These are phyloP conservation scores for Solenopsis fugax DNA, from an alignment of 1,140 invertebrate genomes.

Conservation along the genomic window DNA sequence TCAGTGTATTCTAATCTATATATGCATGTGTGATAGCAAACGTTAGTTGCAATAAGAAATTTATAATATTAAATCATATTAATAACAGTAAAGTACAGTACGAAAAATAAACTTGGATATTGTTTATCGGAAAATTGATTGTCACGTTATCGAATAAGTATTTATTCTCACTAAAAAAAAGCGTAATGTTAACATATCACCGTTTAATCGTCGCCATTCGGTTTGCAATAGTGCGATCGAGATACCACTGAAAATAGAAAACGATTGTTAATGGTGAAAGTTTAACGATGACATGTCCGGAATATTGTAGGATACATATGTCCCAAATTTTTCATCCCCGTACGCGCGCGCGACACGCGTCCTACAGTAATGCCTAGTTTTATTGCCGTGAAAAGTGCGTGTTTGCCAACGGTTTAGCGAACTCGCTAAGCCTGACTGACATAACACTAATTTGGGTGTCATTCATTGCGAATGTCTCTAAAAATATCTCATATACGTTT, in stretches of 20 bases:
- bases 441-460: slow-evolving; percentile 16
- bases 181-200: background rate
- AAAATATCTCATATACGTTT: background rate
- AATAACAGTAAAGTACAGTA: background rate
- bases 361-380: slow-evolving; percentile 47
- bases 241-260: slow-evolving; percentile 32
- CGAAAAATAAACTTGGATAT: background rate
- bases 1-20: background rate
- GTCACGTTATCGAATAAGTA: background rate
- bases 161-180: background rate
- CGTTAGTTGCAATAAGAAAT: background rate
- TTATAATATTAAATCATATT: background rate
- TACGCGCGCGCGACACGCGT: slow-evolving; percentile 10
- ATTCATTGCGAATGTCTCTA: background rate
- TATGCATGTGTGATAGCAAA: background rate
- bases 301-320: slow-evolving; percentile 33
- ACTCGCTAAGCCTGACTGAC: slow-evolving; percentile 32
- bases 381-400: slow-evolving; percentile 43
- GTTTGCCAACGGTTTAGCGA: slow-evolving; percentile 30
- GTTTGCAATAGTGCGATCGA: slow-evolving; percentile 17
- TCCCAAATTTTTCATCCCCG: slow-evolving; percentile 19
- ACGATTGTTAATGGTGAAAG: slow-evolving; percentile 40
- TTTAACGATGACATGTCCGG: slow-evolving; percentile 36
- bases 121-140: slow-evolving; percentile 30
- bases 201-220: slow-evolving; percentile 4